Percentiles rank a stretch among this genome's conserved stretches.
Conservation (phyloP, 2,888 invertebrate genomes). For the Cotesia congregata region DNA sequence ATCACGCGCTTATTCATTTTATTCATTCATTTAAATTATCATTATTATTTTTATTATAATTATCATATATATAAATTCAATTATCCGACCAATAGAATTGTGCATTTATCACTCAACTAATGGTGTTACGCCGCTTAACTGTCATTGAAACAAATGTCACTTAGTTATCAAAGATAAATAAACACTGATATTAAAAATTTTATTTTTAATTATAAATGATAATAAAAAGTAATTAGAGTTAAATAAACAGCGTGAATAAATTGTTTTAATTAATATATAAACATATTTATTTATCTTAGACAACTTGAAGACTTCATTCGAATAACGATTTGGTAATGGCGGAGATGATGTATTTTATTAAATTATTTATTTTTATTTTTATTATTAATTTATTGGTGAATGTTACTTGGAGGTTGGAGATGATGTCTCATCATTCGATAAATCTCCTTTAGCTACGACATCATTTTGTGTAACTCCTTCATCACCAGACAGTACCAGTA, state of each 20-base stretch:
- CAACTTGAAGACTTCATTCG: neutral
- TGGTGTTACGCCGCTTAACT: neutral
- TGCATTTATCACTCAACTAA: neutral
- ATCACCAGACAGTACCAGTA: constrained; percentile 29
- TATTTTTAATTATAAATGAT: neutral
- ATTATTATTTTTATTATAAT: neutral
- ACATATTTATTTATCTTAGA: neutral
- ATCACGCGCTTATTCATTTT: too few species aligned
- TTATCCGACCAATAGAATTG: neutral
- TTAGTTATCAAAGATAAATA: neutral
- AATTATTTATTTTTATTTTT: neutral
- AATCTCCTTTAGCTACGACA: constrained; percentile 43
- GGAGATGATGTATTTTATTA: neutral
- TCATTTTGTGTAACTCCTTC: constrained; percentile 33
- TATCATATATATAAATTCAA: neutral
- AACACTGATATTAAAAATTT: neutral
- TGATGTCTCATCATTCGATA: constrained; percentile 52
- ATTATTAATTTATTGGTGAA: constrained; percentile 41
- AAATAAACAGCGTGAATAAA: neutral
- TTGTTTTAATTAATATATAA: neutral
- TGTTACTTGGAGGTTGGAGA: constrained; percentile 57
- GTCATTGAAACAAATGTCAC: neutral
- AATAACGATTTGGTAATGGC: constrained; percentile 11
- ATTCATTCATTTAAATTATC: neutral
- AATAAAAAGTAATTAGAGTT: neutral